phyloP scores from a whole-genome alignment of 2,113 vertebrate species.

The Candoia aspera region DNA sequence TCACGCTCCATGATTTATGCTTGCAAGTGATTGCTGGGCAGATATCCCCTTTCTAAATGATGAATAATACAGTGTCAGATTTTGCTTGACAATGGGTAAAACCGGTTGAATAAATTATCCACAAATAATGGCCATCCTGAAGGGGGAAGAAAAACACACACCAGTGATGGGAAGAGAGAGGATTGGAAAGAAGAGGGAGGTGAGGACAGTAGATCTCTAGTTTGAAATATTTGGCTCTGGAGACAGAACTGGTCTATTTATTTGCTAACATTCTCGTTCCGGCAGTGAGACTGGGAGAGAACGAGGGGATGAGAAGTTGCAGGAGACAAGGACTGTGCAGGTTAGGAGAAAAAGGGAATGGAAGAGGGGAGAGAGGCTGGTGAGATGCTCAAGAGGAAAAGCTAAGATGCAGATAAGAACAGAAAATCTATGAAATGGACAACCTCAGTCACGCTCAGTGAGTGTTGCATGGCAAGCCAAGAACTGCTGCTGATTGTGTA shows the following conservation, averaged over 20 bases:
- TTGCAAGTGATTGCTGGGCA: background rate
- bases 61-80: constrained; percentile 9
- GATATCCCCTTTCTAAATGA: constrained; percentile 15
- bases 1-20: constrained; percentile 1
- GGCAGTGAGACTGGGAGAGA: background rate
- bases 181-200: background rate
- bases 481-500: background rate
- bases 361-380: background rate
- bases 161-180: background rate
- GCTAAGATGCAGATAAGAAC: background rate
- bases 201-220: background rate
- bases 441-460: background rate
- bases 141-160: background rate
- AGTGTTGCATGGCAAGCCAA: background rate
- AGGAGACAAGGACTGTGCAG: no score
- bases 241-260: background rate
- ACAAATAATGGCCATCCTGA: background rate
- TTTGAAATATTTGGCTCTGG: background rate
- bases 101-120: constrained; percentile 15
- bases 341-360: background rate
- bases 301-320: background rate
- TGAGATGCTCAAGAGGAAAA: background rate
- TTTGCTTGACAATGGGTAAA: constrained; percentile 26
- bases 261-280: background rate
- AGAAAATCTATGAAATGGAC: background rate